Conservation (phyloP, 1,140 invertebrate genomes). For the Drosophila gunungcola region DNA sequence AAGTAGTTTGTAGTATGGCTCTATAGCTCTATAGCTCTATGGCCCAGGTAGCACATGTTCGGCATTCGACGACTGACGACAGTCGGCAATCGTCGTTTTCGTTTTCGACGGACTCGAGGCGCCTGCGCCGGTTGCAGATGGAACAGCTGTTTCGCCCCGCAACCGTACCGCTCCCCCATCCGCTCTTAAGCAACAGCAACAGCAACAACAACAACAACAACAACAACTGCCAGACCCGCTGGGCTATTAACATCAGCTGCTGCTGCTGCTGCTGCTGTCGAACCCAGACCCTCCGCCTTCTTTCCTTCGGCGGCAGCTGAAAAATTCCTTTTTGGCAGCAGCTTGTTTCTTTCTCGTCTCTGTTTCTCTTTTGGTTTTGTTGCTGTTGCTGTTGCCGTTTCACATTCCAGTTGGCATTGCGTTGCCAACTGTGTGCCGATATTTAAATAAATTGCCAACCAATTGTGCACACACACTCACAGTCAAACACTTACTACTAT, state of each 20-base stretch:
- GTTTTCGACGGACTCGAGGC: conserved; percentile 38
- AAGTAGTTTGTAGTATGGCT: too few species aligned
- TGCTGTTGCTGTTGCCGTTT: conserved; percentile 58
- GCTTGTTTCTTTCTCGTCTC: conserved; percentile 48
- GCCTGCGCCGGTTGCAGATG: conserved; percentile 62
- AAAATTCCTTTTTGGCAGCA: conserved; percentile 77
- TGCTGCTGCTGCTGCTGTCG: conserved; percentile 40
- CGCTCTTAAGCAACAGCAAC: conserved; percentile 45
- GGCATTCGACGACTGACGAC: not conserved
- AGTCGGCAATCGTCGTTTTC: not conserved
- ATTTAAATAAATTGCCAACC: conserved; percentile 83
- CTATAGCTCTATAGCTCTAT: too few species aligned
- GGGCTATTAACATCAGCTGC: conserved; percentile 82
- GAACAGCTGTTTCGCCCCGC: conserved; percentile 66
- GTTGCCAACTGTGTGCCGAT: conserved; percentile 78
- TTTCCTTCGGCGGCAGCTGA: conserved; percentile 62
- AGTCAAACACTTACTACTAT: not conserved
- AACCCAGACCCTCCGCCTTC: conserved; percentile 2
- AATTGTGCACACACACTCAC: conserved; percentile 63
- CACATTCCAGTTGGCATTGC: conserved; percentile 79
- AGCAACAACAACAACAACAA: conserved; percentile 42
- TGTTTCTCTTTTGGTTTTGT: not conserved
- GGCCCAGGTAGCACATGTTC: conserved; percentile 37
- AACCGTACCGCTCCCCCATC: conserved; percentile 35
- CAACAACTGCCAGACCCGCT: conserved; percentile 68